Base-by-base conservation (phyloP, 2,888 invertebrate species). In the Anarsia innoxiella region DNA sequence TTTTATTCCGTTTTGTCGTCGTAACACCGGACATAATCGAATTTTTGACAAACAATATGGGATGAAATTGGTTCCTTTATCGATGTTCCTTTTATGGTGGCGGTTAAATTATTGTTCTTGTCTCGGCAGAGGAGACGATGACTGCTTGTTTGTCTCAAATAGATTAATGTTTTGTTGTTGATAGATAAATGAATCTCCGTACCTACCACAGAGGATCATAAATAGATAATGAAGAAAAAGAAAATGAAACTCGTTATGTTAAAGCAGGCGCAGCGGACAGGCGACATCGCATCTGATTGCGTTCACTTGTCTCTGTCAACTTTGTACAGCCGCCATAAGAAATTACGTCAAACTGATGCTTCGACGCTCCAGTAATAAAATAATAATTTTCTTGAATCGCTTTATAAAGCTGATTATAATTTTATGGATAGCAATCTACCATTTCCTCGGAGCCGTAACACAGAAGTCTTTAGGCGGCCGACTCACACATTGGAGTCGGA, bases 51-150 rank as follows among this genome's bases (percentile, higher is more conserved):
- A 74, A 82, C 82, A 82, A 77, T 80, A 66, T 63, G 49, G 60
- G 66, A 65, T 76, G 68, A 78, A 82, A 83, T 83, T 79, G 79
- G 74, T 73, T 77, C 63, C 63, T 71, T 72, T 77, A 72, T 77
- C 59, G 61, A 59, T 55, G 58, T 58, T 54, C 68, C 68, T 68
- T 75, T 70, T 69, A 67, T 62, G 61, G 59, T 43, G 44, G 50
- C 44, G 56, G 57, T 45, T 61, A 58, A 66, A 67, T 65, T 65
- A 68, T 64, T 64, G 62, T 62, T 65, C 57, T 56, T 53, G 47
- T 58, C 46, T 56, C 50, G 46, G 48, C 45, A 48, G 44, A 37
- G 40, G 33, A 37, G 31, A 36, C 34, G 42, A 42, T 42, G 44
- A 42, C 43, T 45, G 38, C 42, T 45, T 41, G 40, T 45, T 48